Evolutionary conservation across 2,113 vertebrate genomes (phyloP).

Genomic region (Aspiorhynchus laticeps): DNA sequence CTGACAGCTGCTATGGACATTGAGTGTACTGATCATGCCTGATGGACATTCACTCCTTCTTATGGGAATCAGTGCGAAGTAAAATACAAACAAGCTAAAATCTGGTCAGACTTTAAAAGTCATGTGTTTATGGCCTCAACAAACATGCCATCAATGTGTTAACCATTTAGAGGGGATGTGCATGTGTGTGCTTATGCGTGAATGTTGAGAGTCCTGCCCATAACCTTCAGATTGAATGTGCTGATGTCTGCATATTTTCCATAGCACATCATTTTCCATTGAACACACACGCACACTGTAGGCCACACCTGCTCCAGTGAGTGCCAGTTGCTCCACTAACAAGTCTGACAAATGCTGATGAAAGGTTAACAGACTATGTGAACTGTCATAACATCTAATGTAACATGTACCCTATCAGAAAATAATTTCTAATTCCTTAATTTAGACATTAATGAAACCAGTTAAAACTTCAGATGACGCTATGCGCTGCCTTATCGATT

Average conservation of each 20-base stretch:
- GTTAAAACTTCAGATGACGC: background rate
- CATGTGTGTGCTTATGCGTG: conserved; percentile 9
- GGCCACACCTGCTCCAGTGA: conserved; percentile 38
- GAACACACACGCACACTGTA: conserved; percentile 10
- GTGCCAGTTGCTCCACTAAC: background rate
- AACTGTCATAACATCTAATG: background rate
- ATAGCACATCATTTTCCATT: conserved; percentile 39
- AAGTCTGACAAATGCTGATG: conserved; percentile 1
- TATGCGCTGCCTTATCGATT: background rate
- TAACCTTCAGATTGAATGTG: conserved; percentile 42
- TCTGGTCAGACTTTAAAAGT: background rate
- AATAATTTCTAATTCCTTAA: background rate
- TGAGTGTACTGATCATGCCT: background rate
- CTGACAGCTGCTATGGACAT: background rate
- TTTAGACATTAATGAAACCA: background rate
- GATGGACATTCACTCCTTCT: background rate
- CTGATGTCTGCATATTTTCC: conserved; percentile 44
- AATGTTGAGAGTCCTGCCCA: conserved; percentile 5
- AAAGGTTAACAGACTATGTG: background rate
- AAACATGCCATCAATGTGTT: background rate
- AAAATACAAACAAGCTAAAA: background rate
- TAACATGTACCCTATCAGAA: background rate
- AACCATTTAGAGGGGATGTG: background rate
- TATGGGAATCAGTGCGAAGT: background rate
- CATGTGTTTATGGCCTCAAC: background rate